Conservation (phyloP, 1,140 invertebrate genomes). For the Trypoxylus dichotomus region DNA sequence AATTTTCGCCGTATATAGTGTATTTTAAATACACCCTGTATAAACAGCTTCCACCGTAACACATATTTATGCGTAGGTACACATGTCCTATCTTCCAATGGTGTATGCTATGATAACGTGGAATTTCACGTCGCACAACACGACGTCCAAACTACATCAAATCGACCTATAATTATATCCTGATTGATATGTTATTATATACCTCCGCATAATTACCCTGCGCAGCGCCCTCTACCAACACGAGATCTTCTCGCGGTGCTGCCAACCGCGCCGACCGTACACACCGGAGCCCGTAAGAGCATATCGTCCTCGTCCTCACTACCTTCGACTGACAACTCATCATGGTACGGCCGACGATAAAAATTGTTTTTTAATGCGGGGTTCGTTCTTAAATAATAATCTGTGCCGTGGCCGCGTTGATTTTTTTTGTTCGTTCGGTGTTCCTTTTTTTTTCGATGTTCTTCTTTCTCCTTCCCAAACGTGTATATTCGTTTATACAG, state of each 20-base stretch:
- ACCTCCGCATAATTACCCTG: slow-evolving; percentile 43
- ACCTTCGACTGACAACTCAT: background rate
- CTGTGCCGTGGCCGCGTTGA: slow-evolving; percentile 20
- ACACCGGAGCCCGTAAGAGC: background rate
- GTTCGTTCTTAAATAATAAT: slow-evolving; percentile 46
- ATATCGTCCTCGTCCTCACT: background rate
- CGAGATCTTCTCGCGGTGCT: slow-evolving; percentile 21
- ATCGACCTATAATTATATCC: slow-evolving; percentile 44
- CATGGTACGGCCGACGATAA: slow-evolving; percentile 39
- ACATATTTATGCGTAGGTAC: no score
- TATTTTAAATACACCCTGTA: no score
- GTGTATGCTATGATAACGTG: slow-evolving; percentile 12
- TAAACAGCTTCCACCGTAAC: no score
- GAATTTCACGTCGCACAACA: slow-evolving; percentile 4
- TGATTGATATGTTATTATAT: slow-evolving; percentile 49
- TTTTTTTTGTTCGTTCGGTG: background rate
- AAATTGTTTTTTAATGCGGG: slow-evolving; percentile 48
- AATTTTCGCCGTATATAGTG: no score
- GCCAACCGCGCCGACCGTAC: background rate
- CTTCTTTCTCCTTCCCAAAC: background rate
- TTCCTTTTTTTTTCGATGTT: background rate
- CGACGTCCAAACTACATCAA: slow-evolving; percentile 35
- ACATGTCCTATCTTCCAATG: no score
- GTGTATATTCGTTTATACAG: background rate
- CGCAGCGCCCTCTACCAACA: slow-evolving; percentile 15